phyloP scores from a whole-genome alignment of 1,140 invertebrate genomes.

The Linepithema humile region DNA sequence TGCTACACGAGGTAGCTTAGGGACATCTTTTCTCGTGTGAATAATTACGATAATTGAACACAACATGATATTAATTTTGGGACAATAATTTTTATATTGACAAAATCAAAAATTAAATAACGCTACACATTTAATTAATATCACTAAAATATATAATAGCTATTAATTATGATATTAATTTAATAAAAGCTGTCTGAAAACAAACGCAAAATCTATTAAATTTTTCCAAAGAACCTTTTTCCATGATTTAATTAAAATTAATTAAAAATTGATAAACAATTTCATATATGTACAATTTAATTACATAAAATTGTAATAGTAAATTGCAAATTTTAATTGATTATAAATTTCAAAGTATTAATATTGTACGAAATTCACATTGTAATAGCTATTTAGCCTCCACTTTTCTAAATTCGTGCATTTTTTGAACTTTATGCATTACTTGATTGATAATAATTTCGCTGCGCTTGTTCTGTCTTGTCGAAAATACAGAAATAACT shows the following conservation, averaged over 20 bases:
- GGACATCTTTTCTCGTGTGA: conserved; percentile 6
- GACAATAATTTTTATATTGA: conserved; percentile 15
- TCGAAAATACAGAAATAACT: background rate
- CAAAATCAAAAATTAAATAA: conserved; percentile 18
- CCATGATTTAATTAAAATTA: background rate
- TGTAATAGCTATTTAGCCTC: background rate
- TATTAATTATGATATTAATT: background rate
- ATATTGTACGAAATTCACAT: background rate
- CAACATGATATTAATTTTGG: no score
- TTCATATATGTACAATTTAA: background rate
- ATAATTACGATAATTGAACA: conserved; percentile 28
- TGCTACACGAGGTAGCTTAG: conserved; percentile 19
- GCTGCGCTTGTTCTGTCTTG: background rate
- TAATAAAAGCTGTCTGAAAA: background rate
- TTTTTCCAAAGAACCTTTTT: background rate
- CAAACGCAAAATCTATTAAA: background rate
- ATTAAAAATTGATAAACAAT: background rate
- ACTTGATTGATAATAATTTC: conserved; percentile 1
- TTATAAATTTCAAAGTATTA: background rate
- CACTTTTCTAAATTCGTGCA: background rate
- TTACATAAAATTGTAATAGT: no score
- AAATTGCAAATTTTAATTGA: background rate
- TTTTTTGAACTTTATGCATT: background rate
- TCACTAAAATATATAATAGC: background rate
- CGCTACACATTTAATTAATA: background rate